Evolutionary conservation across 2,888 invertebrate genomes (phyloP).

Genomic region (Drosophila bunnanda): DNA sequence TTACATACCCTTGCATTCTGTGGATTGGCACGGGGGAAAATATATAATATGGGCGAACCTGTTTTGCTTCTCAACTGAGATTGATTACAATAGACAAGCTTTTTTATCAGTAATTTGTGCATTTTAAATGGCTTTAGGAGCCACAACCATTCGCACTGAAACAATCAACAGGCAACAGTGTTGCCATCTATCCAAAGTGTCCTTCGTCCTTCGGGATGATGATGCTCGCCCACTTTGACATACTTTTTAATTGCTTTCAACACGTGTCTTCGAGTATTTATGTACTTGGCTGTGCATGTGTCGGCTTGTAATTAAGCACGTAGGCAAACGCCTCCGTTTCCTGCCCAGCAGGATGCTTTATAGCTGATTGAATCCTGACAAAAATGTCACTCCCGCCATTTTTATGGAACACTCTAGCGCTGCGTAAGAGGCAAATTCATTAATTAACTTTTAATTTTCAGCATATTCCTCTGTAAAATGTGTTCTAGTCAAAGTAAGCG

Average conservation of each 20-base stretch:
- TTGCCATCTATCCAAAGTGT: constrained; percentile 30
- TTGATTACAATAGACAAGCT: neutral
- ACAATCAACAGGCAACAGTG: constrained; percentile 54
- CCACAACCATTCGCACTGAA: neutral
- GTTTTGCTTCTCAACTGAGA: constrained; percentile 1
- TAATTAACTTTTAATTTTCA: constrained; percentile 22
- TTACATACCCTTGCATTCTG: neutral
- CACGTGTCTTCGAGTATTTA: constrained; percentile 43
- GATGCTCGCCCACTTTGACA: constrained; percentile 47
- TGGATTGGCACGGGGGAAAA: neutral
- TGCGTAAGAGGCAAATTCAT: neutral
- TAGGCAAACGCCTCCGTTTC: constrained; percentile 50
- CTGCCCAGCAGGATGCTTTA: constrained; percentile 32
- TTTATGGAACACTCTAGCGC: constrained; percentile 1
- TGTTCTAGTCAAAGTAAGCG: neutral
- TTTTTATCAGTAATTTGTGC: neutral
- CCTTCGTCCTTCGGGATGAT: constrained; percentile 26
- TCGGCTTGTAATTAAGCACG: constrained; percentile 69
- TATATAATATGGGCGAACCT: neutral
- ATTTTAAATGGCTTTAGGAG: constrained; percentile 10
- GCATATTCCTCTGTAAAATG: neutral
- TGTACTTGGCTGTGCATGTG: constrained; percentile 41
- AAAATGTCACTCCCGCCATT: constrained; percentile 54
- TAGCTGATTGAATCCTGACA: constrained; percentile 75
- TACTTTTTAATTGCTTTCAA: constrained; percentile 75